phyloP scores from a whole-genome alignment of 2,888 invertebrate genomes.

The Pediacus dermestoides region DNA sequence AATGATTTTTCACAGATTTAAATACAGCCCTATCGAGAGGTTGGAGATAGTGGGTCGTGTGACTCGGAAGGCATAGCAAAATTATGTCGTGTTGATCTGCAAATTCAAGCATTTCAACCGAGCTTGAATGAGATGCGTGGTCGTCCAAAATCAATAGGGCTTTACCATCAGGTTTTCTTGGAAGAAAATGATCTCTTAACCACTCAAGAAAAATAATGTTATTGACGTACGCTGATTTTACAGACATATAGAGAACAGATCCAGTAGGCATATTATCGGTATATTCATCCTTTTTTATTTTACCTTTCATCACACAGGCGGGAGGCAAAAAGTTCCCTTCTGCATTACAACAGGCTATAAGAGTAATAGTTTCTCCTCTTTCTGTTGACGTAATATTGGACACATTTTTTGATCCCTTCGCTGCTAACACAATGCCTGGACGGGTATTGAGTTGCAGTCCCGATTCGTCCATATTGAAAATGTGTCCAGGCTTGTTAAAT shows the following conservation, averaged over 20 bases:
- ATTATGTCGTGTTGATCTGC: constrained; percentile 31
- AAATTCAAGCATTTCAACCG: constrained; percentile 16
- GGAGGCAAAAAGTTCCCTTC: constrained; percentile 18
- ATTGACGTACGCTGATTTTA: constrained; percentile 26
- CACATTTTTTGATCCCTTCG: constrained; percentile 16
- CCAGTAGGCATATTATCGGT: constrained; percentile 25
- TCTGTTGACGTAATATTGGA: constrained; percentile 14
- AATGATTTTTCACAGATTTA: constrained; percentile 32
- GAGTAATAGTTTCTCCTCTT: constrained; percentile 16
- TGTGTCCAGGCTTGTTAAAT: constrained; percentile 6
- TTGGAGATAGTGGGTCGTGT: constrained; percentile 34
- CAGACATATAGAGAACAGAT: constrained; percentile 21
- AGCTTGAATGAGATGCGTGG: constrained; percentile 31
- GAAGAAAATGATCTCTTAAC: constrained; percentile 28
- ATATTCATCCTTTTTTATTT: constrained; percentile 22
- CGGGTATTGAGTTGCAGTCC: constrained; percentile 16
- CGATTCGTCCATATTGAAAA: constrained; percentile 17
- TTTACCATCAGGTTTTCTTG: constrained; percentile 32
- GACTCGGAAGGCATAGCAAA: constrained; percentile 33
- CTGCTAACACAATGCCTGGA: constrained; percentile 13
- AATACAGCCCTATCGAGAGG: constrained; percentile 33
- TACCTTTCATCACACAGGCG: constrained; percentile 20
- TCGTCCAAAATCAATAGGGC: constrained; percentile 36
- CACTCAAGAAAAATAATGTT: constrained; percentile 21
- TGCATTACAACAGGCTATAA: constrained; percentile 20